Conservation (phyloP, 1,140 invertebrate species). For the Drosophila asahinai region DNA sequence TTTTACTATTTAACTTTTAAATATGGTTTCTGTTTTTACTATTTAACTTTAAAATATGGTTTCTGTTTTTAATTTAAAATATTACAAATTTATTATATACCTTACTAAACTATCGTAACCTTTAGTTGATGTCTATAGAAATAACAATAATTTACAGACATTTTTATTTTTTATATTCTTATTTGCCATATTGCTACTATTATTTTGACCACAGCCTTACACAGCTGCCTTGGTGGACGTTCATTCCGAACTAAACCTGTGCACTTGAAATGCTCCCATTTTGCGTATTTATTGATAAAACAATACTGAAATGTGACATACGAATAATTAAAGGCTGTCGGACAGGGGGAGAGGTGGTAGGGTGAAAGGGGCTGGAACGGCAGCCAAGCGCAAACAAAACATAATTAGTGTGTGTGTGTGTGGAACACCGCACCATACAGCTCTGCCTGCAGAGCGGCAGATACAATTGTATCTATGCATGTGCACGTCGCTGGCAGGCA, state of each 20-base stretch:
- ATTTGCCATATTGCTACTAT: not conserved
- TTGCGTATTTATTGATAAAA: constrained; percentile 61
- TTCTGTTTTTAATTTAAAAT: too few species aligned
- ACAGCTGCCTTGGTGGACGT: not conserved
- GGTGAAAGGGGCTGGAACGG: constrained; percentile 22
- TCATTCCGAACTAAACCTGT: constrained; percentile 36
- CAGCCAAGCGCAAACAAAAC: constrained; percentile 75
- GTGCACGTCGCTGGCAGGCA: constrained; percentile 48
- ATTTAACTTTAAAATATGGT: too few species aligned
- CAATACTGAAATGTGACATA: constrained; percentile 48
- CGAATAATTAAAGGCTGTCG: constrained; percentile 62
- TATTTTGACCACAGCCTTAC: not conserved
- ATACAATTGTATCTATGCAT: constrained; percentile 72
- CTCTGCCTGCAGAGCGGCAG: constrained; percentile 46
- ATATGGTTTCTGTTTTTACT: too few species aligned
- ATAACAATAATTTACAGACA: too few species aligned
- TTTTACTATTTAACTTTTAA: too few species aligned
- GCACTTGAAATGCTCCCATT: constrained; percentile 51
- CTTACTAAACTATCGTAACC: too few species aligned
- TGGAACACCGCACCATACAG: not conserved
- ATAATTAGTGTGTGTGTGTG: constrained; percentile 57
- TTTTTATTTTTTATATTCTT: too few species aligned
- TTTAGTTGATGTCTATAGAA: too few species aligned
- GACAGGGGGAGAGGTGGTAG: not conserved
- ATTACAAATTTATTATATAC: too few species aligned